Base-by-base conservation (phyloP, 2,797 vertebrate genomes). In the Neostethus bicornis region DNA sequence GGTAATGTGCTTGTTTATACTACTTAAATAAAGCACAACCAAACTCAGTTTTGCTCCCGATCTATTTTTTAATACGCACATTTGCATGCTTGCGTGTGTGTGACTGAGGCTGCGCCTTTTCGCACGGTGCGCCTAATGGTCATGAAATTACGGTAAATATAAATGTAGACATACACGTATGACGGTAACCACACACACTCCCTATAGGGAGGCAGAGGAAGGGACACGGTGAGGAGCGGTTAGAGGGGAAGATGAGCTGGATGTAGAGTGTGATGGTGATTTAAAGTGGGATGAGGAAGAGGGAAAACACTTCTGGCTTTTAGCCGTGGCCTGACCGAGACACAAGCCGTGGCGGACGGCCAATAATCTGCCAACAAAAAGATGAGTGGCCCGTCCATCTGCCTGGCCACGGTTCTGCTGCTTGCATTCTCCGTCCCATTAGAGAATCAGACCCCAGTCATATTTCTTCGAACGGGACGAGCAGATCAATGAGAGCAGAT, bases 391-490 rank as follows among this genome's bases (percentile, higher is more conserved):
- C 58, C 2, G 51, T 80, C 78, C 77, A 66, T 70, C 73, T 44
- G 60, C 51, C 51, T n/a, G 44, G 60, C 62, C 1, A 3, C n/a
- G 13, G 68, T 55, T 77, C 34, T 23, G 23, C 62, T 21, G 70
- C 80, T 70, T 55, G 66, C 78, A 70, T 77, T 87, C 73, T 74
- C 28, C 26, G 66, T 50, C 72, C 73, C 84, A 87, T 88, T 88
- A 87, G 74, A 60, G 75, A 81, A 78, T 73, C 72, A 13, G 71
- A 66, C 68, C 73, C 69, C 66, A 57, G 83, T 79, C 81, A 84
- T 88, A 87, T 87, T 85, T 86, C 83, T 83, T 60, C 45, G 51
- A 75, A 71, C 49, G 2, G 47, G 44, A 61, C 16, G 72, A 66
- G 29, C 48, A 26, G 81, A 88, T 88, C 84, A 73, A 87, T 91